Evolutionary conservation across 2,888 invertebrate species (phyloP).

Genomic region (Lithosia quadra): DNA sequence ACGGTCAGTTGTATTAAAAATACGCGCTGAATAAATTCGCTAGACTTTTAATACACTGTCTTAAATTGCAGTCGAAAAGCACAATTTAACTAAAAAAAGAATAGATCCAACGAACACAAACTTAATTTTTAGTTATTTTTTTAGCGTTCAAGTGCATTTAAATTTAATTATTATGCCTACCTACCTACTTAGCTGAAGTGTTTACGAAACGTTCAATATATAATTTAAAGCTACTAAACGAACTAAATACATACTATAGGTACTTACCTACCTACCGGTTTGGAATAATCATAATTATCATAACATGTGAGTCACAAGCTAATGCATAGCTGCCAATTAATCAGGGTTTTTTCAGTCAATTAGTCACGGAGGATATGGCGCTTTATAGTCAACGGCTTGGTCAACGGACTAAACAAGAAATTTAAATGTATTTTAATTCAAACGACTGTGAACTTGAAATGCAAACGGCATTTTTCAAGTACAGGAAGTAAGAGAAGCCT

Average conservation of each 20-base stretch:
- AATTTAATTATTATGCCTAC: neutral
- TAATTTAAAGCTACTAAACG: neutral
- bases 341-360: neutral
- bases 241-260: too few relatives aligned
- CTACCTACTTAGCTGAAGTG: neutral
- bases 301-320: neutral
- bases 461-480: neutral
- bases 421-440: neutral
- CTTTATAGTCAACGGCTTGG: neutral
- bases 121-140: neutral
- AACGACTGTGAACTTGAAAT: neutral
- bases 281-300: neutral
- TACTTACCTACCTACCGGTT: neutral
- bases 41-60: neutral
- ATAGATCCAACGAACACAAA: neutral
- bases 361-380: neutral
- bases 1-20: neutral
- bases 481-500: too few relatives aligned
- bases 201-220: neutral
- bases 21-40: neutral
- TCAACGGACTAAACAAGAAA: neutral
- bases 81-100: neutral
- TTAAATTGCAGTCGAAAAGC: neutral
- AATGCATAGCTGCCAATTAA: neutral
- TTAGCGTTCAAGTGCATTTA: neutral